Conservation (phyloP, 2,888 invertebrate genomes). For the Cepaea hortensis region DNA sequence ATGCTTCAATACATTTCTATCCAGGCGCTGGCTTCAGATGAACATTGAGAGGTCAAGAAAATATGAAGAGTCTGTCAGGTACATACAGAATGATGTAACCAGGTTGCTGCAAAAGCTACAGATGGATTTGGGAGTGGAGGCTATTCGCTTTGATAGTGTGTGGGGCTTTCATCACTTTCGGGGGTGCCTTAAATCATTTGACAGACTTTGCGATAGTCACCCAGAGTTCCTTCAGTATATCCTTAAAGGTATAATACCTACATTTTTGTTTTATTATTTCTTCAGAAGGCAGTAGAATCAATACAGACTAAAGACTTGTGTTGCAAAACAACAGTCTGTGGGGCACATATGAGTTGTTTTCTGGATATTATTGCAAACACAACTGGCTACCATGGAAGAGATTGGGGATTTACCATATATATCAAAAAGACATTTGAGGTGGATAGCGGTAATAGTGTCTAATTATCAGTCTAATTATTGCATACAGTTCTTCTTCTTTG, state of each 20-base stretch:
- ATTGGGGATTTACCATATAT: too few species aligned
- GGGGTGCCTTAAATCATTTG: constrained; percentile 91
- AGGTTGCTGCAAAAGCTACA: constrained; percentile 82
- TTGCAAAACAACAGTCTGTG: too few species aligned
- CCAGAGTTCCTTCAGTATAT: constrained; percentile 82
- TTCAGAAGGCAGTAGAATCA: too few species aligned
- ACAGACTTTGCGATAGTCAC: constrained; percentile 86
- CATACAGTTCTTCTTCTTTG: too few species aligned
- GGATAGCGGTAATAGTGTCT: too few species aligned
- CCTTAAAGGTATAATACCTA: constrained; percentile 76
- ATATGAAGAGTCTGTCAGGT: constrained; percentile 82
- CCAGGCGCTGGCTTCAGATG: constrained; percentile 82
- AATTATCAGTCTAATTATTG: too few species aligned
- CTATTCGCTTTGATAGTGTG: constrained; percentile 79
- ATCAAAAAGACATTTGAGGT: too few species aligned
- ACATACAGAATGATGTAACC: constrained; percentile 86
- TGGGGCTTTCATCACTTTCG: constrained; percentile 85
- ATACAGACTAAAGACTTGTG: too few species aligned
- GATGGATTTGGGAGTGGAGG: constrained; percentile 79
- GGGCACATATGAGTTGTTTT: too few species aligned
- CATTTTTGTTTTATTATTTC: neutral
- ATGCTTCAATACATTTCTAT: neutral
- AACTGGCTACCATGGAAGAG: too few species aligned
- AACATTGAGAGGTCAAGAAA: constrained; percentile 84
- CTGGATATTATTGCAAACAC: too few species aligned